Evolutionary conservation across 2,113 vertebrate genomes (phyloP).

Genomic region (Phalacrocorax aristotelis): DNA sequence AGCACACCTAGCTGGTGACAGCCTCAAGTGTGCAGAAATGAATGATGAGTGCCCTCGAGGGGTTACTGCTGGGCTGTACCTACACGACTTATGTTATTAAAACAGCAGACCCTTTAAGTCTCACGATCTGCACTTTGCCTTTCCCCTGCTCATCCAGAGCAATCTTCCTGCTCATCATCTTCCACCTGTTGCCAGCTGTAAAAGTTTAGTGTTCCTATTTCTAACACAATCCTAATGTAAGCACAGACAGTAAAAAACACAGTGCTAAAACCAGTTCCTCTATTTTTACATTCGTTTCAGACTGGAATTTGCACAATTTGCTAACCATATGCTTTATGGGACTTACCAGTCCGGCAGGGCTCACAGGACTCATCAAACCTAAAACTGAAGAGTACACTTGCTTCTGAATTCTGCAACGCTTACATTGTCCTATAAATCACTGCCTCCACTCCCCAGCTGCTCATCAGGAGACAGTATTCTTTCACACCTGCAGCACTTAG

Average conservation of each 20-base stretch:
- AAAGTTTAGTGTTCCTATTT: conserved; percentile 5
- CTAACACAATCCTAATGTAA: background rate
- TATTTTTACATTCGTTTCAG: conserved; percentile 28
- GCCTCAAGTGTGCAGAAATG: background rate
- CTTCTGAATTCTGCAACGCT: background rate
- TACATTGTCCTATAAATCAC: background rate
- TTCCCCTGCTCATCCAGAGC: background rate
- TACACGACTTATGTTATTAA: background rate
- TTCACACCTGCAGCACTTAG: conserved; percentile 2
- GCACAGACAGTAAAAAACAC: background rate
- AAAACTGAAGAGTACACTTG: background rate
- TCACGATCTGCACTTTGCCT: background rate
- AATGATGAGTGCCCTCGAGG: background rate
- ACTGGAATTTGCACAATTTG: background rate
- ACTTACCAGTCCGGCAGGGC: background rate
- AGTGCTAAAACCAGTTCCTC: background rate
- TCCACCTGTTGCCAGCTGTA: conserved; percentile 19
- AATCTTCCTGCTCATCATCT: background rate
- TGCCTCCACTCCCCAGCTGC: background rate
- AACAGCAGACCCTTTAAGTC: background rate
- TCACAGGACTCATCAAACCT: conserved; percentile 26
- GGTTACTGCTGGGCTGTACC: background rate
- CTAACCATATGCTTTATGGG: background rate
- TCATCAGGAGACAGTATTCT: background rate
- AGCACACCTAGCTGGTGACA: rapidly evolving